Evolutionary conservation across 1,140 invertebrate species (phyloP).

Genomic region (Drosophila sproati): DNA sequence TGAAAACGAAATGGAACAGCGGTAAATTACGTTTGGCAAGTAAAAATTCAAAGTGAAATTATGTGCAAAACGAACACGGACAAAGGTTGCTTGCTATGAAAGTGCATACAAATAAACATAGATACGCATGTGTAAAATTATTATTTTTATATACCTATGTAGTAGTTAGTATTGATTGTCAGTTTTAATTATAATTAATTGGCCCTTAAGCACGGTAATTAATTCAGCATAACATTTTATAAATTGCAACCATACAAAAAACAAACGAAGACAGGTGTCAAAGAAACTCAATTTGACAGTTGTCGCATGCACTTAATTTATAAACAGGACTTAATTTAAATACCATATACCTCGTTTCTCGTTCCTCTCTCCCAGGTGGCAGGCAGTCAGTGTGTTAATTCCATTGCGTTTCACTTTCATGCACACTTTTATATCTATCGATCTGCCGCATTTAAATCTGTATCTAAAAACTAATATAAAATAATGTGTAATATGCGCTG

Average conservation of each 20-base stretch:
- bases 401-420: slow-evolving; percentile 1
- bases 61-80: slow-evolving; percentile 14
- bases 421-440: too few relatives aligned
- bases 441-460: too few relatives aligned
- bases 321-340: not conserved
- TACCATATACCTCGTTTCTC: too few relatives aligned
- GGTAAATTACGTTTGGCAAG: slow-evolving; percentile 29
- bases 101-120: not conserved
- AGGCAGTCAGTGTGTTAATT: slow-evolving; percentile 1
- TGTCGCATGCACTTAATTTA: not conserved
- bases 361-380: not conserved
- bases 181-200: slow-evolving; percentile 40
- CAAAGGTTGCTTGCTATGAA: not conserved
- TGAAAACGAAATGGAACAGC: slow-evolving; percentile 37
- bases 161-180: slow-evolving; percentile 21
- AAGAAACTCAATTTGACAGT: not conserved
- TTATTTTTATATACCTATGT: not conserved
- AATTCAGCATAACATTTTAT: not conserved
- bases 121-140: not conserved
- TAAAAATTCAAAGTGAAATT: slow-evolving; percentile 37
- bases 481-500: too few relatives aligned
- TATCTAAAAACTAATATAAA: too few relatives aligned
- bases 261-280: not conserved
- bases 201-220: slow-evolving; percentile 22
- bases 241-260: not conserved